phyloP scores from a whole-genome alignment of 2,797 vertebrate genomes.

The Gallinago nigripennis region DNA sequence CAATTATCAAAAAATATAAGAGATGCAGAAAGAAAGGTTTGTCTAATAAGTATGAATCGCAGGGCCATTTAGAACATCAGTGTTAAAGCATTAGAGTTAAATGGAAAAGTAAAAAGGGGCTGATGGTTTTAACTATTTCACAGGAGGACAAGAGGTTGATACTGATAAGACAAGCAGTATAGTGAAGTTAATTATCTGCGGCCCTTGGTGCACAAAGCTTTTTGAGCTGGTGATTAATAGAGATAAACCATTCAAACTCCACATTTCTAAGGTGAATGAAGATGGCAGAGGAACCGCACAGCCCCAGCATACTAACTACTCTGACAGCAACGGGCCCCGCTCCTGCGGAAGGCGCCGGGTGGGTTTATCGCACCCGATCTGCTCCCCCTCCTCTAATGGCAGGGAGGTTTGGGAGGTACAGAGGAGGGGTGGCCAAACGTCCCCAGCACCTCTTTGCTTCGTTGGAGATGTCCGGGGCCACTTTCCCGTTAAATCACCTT shows the following conservation, averaged over 20 bases:
- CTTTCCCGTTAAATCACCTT: background rate
- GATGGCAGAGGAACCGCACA: conserved; percentile 61
- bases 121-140: conserved; percentile 76
- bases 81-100: conserved; percentile 77
- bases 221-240: conserved; percentile 75
- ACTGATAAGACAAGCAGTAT: conserved; percentile 74
- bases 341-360: background rate
- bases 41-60: conserved; percentile 74
- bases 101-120: conserved; percentile 76
- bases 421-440: background rate
- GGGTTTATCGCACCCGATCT: background rate
- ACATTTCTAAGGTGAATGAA: conserved; percentile 76
- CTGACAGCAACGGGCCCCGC: background rate
- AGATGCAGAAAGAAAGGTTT: conserved; percentile 74
- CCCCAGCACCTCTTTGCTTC: background rate
- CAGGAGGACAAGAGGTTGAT: conserved; percentile 75
- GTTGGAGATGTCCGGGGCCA: background rate
- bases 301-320: conserved; percentile 65
- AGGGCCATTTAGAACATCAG: conserved; percentile 74
- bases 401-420: background rate
- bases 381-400: background rate
- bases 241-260: conserved; percentile 77
- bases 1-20: conserved; percentile 77
- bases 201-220: conserved; percentile 74
- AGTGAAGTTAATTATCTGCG: conserved; percentile 76